A percentile compares a stretch with the other conserved stretches of the same genome.
Evolutionary conservation across 2,113 vertebrate species (phyloP).

Genomic region (Scopus umbretta): DNA sequence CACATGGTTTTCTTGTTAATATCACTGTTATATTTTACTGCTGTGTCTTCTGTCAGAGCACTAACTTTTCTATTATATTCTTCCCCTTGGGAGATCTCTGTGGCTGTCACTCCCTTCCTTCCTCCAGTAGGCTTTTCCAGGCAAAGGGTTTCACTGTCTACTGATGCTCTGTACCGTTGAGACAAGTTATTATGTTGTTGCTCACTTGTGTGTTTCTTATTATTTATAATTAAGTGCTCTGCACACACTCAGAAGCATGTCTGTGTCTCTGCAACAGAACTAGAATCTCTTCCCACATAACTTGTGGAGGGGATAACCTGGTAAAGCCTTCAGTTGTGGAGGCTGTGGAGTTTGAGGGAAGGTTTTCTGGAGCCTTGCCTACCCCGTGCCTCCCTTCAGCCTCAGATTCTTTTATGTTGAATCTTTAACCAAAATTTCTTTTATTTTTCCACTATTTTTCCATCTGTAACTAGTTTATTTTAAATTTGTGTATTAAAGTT

Average conservation of each 20-base stretch:
- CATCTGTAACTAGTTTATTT: background rate
- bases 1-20: background rate
- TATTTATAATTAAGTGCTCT: rapidly evolving
- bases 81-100: background rate
- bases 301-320: too few species aligned
- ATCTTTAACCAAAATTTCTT: background rate
- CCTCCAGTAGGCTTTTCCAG: background rate
- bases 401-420: rapidly evolving
- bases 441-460: background rate
- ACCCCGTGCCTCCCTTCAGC: background rate
- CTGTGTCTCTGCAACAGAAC: background rate
- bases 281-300: rapidly evolving
- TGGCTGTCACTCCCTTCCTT: background rate
- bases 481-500: background rate
- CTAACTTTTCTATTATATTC: background rate
- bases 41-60: background rate
- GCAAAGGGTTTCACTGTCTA: background rate
- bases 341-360: rapidly evolving
- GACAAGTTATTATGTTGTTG: background rate
- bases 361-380: background rate
- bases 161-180: rapidly evolving
- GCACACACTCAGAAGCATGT: rapidly evolving
- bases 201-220: background rate
- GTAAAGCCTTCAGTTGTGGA: background rate
- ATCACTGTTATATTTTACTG: background rate